These are phyloP conservation scores for Nemotelus nigrinus DNA, from an alignment of 2,888 invertebrate genomes.

Conservation along the genomic window DNA sequence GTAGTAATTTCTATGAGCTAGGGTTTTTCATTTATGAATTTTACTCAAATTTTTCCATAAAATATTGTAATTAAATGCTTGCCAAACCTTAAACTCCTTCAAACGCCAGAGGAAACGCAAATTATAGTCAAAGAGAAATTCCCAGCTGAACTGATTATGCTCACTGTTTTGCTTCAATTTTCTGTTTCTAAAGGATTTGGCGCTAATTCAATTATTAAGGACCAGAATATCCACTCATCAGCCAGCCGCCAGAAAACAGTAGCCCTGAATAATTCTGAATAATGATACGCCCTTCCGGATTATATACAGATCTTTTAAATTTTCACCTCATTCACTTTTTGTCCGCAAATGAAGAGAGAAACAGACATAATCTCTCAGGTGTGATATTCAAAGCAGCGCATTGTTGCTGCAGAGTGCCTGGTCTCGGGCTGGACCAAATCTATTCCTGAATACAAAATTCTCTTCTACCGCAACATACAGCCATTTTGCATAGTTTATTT, in stretches of 20 bases:
- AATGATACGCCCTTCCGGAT: constrained; percentile 8
- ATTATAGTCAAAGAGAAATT: too few relatives aligned
- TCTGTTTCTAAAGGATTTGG: not conserved
- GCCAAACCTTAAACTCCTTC: too few relatives aligned
- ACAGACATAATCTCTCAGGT: constrained; percentile 30
- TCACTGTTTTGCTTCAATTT: too few relatives aligned
- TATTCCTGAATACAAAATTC: constrained; percentile 5
- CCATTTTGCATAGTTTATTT: constrained; percentile 22
- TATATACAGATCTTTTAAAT: constrained; percentile 10
- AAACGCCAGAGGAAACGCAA: too few relatives aligned
- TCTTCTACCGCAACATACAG: constrained; percentile 23
- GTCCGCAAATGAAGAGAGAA: constrained; percentile 12
- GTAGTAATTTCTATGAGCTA: too few relatives aligned
- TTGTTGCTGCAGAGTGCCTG: constrained; percentile 23
- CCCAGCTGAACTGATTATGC: too few relatives aligned
- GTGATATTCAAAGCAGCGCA: constrained; percentile 23
- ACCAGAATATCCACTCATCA: constrained; percentile 1
- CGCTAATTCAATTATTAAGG: constrained; percentile 5
- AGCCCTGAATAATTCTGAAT: constrained; percentile 11
- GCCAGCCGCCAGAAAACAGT: not conserved
- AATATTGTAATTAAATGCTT: too few relatives aligned
- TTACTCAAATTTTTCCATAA: too few relatives aligned
- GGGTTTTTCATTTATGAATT: too few relatives aligned
- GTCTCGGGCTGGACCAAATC: not conserved
- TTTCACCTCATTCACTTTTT: constrained; percentile 14